A percentile compares a stretch with the other conserved stretches of the same genome.
Conservation (phyloP, 2,113 vertebrate genomes). For the Ammodytes marinus region DNA sequence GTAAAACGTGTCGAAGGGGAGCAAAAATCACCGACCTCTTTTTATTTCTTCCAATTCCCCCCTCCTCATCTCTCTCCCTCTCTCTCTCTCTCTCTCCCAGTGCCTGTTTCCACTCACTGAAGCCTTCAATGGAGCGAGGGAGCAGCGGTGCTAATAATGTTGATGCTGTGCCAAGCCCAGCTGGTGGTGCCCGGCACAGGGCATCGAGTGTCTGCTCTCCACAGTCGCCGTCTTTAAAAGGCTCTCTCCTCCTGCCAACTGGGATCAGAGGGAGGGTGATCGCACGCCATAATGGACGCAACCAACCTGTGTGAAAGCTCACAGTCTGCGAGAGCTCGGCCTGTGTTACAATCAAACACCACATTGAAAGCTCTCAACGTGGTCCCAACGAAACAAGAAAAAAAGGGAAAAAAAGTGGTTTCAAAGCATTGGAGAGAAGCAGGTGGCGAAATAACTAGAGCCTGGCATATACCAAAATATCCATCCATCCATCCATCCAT, state of each 20-base stretch:
- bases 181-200: conserved; percentile 81
- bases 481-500: too few relatives aligned
- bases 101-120: conserved; percentile 65
- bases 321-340: too few relatives aligned
- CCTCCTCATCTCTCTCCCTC: conserved; percentile 15
- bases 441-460: conserved; percentile 22
- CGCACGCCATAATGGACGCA: conserved; percentile 66
- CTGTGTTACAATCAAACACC: conserved; percentile 12
- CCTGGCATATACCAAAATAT: not conserved
- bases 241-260: conserved; percentile 72
- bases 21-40: conserved; percentile 36
- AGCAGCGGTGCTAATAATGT: conserved; percentile 79
- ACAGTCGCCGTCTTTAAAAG: conserved; percentile 80
- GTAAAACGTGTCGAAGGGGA: conserved; percentile 19
- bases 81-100: conserved; percentile 20
- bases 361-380: not conserved
- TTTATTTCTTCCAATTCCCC: conserved; percentile 38
- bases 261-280: conserved; percentile 71
- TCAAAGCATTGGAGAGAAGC: too few relatives aligned
- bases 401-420: too few relatives aligned
- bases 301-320: conserved; percentile 50
- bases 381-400: too few relatives aligned
- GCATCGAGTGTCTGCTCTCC: conserved; percentile 82
- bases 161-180: conserved; percentile 82
- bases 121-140: conserved; percentile 70